These are phyloP conservation scores for Phylloscopus trochilus DNA, from an alignment of 2,113 vertebrate genomes.

Conservation along the genomic window DNA sequence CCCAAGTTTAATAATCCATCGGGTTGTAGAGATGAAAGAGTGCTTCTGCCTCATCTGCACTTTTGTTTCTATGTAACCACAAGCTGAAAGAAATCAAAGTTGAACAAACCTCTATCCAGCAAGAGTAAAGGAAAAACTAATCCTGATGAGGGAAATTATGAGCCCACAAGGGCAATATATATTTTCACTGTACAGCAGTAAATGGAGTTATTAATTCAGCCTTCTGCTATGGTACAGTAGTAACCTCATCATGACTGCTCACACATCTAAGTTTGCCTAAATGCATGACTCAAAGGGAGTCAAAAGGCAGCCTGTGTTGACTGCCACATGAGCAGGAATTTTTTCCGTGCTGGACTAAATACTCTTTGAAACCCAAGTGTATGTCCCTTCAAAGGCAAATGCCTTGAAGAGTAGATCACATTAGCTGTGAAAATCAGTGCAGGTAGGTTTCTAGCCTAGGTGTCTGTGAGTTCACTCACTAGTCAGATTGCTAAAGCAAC, in stretches of 20 bases:
- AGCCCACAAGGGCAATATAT: neutral
- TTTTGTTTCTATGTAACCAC: slow-evolving; percentile 41
- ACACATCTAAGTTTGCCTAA: slow-evolving; percentile 10
- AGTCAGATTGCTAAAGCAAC: slow-evolving; percentile 12
- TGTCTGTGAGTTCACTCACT: neutral
- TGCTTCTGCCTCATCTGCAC: neutral
- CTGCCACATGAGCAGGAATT: slow-evolving; percentile 12
- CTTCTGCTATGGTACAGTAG: slow-evolving; percentile 14
- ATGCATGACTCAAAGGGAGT: neutral
- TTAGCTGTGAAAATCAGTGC: neutral
- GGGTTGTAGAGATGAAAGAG: slow-evolving; percentile 20
- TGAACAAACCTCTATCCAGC: slow-evolving; percentile 7
- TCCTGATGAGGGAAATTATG: neutral
- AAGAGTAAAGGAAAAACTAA: neutral
- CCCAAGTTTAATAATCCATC: slow-evolving; percentile 45
- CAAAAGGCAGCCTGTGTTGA: slow-evolving; percentile 4
- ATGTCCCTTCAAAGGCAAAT: slow-evolving; percentile 29
- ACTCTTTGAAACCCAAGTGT: slow-evolving; percentile 26
- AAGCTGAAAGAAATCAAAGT: slow-evolving; percentile 2
- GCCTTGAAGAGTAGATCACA: slow-evolving; percentile 27
- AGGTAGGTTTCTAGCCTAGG: slow-evolving; percentile 39
- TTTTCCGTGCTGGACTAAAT: slow-evolving; percentile 27
- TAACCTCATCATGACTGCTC: slow-evolving; percentile 32
- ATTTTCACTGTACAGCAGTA: slow-evolving; percentile 14
- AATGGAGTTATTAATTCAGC: neutral